These are phyloP conservation scores for Scrobipalpa atriplicella DNA, from an alignment of 2,888 invertebrate species.

Conservation along the genomic window DNA sequence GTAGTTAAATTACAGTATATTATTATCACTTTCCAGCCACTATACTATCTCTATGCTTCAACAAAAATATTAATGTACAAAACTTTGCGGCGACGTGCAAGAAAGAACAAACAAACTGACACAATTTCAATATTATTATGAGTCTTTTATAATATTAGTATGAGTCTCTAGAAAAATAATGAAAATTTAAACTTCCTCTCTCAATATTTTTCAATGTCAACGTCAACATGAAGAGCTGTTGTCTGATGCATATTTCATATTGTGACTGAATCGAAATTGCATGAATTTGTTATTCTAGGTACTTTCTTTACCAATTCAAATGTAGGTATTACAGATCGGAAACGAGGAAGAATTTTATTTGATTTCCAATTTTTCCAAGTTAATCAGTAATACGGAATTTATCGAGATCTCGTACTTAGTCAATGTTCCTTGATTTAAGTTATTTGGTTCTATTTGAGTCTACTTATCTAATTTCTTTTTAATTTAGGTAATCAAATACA, in stretches of 20 bases:
- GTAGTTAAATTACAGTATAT: no score
- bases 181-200: no score
- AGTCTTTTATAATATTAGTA: no score
- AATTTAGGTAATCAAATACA: not conserved
- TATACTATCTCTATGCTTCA: no score
- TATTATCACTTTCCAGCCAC: no score
- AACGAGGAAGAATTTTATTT: not conserved
- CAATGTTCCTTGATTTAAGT: not conserved
- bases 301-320: not conserved
- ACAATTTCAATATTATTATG: no score
- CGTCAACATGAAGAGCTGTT: not conserved
- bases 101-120: no score
- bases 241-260: constrained; percentile 10
- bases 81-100: no score
- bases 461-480: no score
- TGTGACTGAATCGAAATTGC: not conserved
- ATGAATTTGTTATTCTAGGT: not conserved
- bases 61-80: no score
- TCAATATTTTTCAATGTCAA: not conserved
- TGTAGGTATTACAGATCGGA: not conserved
- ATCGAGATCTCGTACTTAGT: not conserved
- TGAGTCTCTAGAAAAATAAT: not conserved
- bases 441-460: no score
- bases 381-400: not conserved
- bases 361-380: not conserved